Percentiles rank a stretch among this genome's conserved stretches.
Evolutionary conservation across 2,888 invertebrate species (phyloP).

Genomic region (Harmothoe impar): DNA sequence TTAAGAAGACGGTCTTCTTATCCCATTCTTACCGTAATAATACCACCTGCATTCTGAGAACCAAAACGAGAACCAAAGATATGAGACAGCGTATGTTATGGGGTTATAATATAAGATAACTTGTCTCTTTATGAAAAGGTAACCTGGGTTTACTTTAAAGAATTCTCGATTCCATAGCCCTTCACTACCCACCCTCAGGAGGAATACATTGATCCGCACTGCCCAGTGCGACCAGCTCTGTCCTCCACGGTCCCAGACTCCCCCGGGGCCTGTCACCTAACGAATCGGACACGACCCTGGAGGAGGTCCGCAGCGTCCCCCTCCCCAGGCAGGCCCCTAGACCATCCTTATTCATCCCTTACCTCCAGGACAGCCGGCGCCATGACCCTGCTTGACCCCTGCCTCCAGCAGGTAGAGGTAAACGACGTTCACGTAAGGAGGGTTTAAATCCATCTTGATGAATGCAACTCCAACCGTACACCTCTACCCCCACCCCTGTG

Average conservation of each 20-base stretch:
- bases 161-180: too few species aligned
- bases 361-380: not conserved
- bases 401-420: constrained; percentile 18
- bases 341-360: too few species aligned
- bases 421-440: not conserved
- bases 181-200: too few species aligned
- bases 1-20: too few species aligned
- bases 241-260: not conserved
- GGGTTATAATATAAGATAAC: too few species aligned
- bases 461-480: not conserved
- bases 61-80: too few species aligned
- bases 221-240: not conserved
- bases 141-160: too few species aligned
- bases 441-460: constrained; percentile 27
- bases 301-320: not conserved
- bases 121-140: too few species aligned
- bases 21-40: too few species aligned
- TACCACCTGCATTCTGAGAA: too few species aligned
- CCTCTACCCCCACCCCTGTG: too few species aligned
- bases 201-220: not conserved
- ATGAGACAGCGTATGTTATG: too few species aligned
- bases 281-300: constrained; percentile 1
- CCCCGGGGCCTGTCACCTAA: not conserved
- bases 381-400: not conserved
- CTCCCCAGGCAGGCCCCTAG: not conserved